Percentiles rank a stretch among this genome's conserved stretches.
phyloP scores from a whole-genome alignment of 1,140 invertebrate species.

The Hermatobates lingyangjiaoensis region DNA sequence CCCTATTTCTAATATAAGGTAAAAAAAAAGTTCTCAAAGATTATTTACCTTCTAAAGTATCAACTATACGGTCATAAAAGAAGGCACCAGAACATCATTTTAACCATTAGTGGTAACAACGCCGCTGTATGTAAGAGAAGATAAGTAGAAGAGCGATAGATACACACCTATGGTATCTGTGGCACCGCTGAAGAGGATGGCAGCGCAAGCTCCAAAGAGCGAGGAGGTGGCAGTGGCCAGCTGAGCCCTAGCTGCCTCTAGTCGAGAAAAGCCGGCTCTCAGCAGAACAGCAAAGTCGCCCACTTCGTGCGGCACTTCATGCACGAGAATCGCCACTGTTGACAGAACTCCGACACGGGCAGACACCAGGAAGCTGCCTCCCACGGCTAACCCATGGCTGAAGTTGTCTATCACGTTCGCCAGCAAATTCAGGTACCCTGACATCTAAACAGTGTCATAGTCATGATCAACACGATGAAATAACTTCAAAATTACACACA shows the following conservation, averaged over 20 bases:
- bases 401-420: conserved; percentile 96
- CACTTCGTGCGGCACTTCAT: conserved; percentile 92
- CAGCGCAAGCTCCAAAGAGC: conserved; percentile 66
- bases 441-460: too few relatives aligned
- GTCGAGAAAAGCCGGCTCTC: conserved; percentile 74
- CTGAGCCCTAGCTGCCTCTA: conserved; percentile 86
- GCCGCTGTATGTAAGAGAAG: too few relatives aligned
- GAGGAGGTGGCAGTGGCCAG: conserved; percentile 71
- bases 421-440: conserved; percentile 83
- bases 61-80: too few relatives aligned
- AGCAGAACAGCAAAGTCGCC: conserved; percentile 95
- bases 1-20: too few relatives aligned
- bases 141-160: too few relatives aligned
- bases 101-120: too few relatives aligned
- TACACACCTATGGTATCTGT: conserved; percentile 3
- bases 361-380: conserved; percentile 82
- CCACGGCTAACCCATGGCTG: conserved; percentile 87
- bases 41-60: too few relatives aligned
- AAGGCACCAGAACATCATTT: too few relatives aligned
- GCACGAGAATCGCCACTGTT: conserved; percentile 77
- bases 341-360: conserved; percentile 73
- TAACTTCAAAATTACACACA: neutral
- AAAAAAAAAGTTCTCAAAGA: too few relatives aligned
- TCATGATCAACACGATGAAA: too few relatives aligned
- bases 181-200: conserved; percentile 42